These are phyloP conservation scores for Oncorhynchus clarkii DNA, from an alignment of 2,113 vertebrate species.

Conservation along the genomic window DNA sequence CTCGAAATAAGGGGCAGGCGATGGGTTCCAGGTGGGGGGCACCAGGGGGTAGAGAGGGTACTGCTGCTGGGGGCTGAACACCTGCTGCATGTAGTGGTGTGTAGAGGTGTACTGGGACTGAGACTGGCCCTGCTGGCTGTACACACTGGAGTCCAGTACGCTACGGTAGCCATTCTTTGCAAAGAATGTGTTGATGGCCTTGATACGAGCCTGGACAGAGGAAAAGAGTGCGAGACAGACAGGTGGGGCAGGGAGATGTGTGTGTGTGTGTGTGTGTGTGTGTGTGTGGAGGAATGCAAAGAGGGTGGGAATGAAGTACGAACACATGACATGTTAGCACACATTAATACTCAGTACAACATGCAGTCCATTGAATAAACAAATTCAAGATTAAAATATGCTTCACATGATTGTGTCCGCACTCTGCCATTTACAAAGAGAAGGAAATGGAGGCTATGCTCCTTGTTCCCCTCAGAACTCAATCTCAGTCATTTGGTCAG, in stretches of 20 bases:
- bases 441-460: background rate
- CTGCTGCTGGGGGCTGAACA: slow-evolving; percentile 90
- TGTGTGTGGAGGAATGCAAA: background rate
- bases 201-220: slow-evolving; percentile 88
- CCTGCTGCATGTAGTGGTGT: slow-evolving; percentile 88
- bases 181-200: slow-evolving; percentile 98
- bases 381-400: background rate
- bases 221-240: background rate
- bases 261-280: background rate
- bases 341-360: background rate
- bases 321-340: too few species aligned
- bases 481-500: slow-evolving; percentile 76
- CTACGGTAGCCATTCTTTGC: slow-evolving; percentile 92
- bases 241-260: background rate
- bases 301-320: background rate
- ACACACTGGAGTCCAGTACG: slow-evolving; percentile 83
- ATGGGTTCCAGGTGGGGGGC: slow-evolving; percentile 89
- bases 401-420: background rate
- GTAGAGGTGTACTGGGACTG: slow-evolving; percentile 87
- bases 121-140: slow-evolving; percentile 81
- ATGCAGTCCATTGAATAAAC: too few species aligned
- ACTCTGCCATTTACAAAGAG: background rate
- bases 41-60: slow-evolving; percentile 93
- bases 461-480: slow-evolving; percentile 72
- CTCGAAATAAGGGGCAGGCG: slow-evolving; percentile 93